phyloP scores from a whole-genome alignment of 2,888 invertebrate genomes.

The Eristalis intricaria region DNA sequence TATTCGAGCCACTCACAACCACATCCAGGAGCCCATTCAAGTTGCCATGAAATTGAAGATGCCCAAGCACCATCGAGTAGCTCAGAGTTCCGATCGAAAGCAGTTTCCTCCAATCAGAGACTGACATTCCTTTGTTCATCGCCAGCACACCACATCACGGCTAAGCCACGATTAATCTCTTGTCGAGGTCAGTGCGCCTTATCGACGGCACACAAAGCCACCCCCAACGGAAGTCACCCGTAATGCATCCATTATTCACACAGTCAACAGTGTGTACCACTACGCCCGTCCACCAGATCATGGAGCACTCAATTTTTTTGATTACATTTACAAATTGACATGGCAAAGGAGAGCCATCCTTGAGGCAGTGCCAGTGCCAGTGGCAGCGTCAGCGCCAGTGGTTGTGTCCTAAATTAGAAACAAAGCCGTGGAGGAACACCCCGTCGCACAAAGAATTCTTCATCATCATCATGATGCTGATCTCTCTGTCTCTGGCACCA shows the following conservation, averaged over 20 bases:
- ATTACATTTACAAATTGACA: slow-evolving; percentile 45
- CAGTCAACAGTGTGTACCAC: slow-evolving; percentile 11
- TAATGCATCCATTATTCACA: slow-evolving; percentile 36
- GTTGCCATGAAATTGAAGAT: too few relatives aligned
- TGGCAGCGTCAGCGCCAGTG: too few relatives aligned
- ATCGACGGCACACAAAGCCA: not conserved
- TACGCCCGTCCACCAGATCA: not conserved
- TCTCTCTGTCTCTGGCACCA: not conserved
- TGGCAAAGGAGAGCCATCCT: slow-evolving; percentile 16
- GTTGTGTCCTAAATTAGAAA: slow-evolving; percentile 19
- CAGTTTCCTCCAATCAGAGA: not conserved
- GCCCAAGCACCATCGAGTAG: too few relatives aligned
- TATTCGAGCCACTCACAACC: too few relatives aligned
- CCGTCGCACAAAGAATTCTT: not conserved
- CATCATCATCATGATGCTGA: not conserved
- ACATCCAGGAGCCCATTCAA: too few relatives aligned
- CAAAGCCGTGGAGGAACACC: slow-evolving; percentile 8
- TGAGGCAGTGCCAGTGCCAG: too few relatives aligned
- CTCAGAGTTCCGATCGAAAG: not conserved
- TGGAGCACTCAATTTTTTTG: slow-evolving; percentile 9
- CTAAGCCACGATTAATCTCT: slow-evolving; percentile 6
- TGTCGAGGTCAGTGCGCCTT: slow-evolving; percentile 3
- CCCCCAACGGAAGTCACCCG: not conserved
- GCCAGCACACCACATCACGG: not conserved
- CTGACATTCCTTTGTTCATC: not conserved